These are phyloP conservation scores for Brachionus asplanchnoidis DNA, from an alignment of 1,140 invertebrate species.

Conservation along the genomic window DNA sequence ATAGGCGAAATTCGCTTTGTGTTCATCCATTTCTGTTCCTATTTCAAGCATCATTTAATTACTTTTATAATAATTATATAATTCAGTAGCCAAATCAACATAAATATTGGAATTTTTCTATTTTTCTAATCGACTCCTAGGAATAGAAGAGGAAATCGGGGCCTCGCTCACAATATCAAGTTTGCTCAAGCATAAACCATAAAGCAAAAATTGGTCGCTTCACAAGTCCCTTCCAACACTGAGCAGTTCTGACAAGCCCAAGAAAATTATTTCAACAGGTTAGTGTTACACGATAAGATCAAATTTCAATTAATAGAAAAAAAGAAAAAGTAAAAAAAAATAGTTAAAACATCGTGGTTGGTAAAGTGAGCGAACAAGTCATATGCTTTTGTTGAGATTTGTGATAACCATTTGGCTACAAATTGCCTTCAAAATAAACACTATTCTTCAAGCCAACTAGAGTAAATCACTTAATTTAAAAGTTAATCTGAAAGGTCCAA, in stretches of 20 bases:
- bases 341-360: background rate
- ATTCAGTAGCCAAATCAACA: slow-evolving; percentile 20
- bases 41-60: slow-evolving; percentile 36
- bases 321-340: no score
- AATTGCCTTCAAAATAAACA: background rate
- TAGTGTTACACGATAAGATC: slow-evolving; percentile 1
- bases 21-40: background rate
- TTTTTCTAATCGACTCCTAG: background rate
- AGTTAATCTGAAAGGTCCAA: background rate
- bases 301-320: background rate
- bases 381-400: background rate
- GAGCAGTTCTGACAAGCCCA: background rate
- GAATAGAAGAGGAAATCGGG: background rate
- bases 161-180: background rate
- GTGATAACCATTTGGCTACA: background rate
- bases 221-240: background rate
- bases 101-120: slow-evolving; percentile 29
- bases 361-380: background rate
- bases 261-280: background rate
- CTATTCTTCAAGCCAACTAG: background rate
- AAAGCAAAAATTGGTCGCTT: background rate
- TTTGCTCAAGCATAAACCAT: background rate
- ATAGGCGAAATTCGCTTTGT: background rate
- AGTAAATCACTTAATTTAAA: background rate
- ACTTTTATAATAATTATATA: slow-evolving; percentile 21